phyloP scores from a whole-genome alignment of 1,140 invertebrate genomes.

The Asbolus verrucosus region DNA sequence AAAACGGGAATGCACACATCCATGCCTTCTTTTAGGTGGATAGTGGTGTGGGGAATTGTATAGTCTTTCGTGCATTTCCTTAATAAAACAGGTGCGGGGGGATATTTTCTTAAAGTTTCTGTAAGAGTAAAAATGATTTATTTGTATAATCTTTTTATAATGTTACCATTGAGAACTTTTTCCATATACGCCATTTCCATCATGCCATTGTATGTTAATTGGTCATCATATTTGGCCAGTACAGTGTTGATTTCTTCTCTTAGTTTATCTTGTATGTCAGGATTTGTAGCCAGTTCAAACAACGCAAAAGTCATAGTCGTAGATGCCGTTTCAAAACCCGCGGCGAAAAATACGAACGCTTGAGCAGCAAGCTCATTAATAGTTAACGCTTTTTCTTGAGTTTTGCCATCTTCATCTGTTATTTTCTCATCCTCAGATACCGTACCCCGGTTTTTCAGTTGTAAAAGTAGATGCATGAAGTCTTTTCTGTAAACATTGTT shows the following conservation, averaged over 20 bases:
- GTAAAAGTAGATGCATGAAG: too few species aligned
- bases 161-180: neutral
- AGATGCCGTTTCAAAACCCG: slow-evolving; percentile 76
- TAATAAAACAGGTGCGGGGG: neutral
- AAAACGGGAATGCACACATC: slow-evolving; percentile 71
- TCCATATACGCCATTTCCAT: too few species aligned
- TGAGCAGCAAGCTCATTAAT: slow-evolving; percentile 68
- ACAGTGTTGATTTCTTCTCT: neutral
- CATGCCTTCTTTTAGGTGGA: slow-evolving; percentile 61
- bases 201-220: neutral
- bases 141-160: neutral
- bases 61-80: neutral
- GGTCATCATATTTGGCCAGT: neutral
- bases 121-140: too few species aligned
- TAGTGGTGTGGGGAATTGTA: neutral
- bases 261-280: neutral
- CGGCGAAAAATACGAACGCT: slow-evolving; percentile 71
- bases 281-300: slow-evolving; percentile 67
- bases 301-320: slow-evolving; percentile 69
- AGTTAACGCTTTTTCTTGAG: slow-evolving; percentile 51
- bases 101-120: neutral
- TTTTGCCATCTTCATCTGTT: neutral
- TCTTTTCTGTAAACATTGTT: too few species aligned
- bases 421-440: neutral
- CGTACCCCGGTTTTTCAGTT: neutral